These are phyloP conservation scores for Rachycentron canadum DNA, from an alignment of 2,797 vertebrate species.

Conservation along the genomic window DNA sequence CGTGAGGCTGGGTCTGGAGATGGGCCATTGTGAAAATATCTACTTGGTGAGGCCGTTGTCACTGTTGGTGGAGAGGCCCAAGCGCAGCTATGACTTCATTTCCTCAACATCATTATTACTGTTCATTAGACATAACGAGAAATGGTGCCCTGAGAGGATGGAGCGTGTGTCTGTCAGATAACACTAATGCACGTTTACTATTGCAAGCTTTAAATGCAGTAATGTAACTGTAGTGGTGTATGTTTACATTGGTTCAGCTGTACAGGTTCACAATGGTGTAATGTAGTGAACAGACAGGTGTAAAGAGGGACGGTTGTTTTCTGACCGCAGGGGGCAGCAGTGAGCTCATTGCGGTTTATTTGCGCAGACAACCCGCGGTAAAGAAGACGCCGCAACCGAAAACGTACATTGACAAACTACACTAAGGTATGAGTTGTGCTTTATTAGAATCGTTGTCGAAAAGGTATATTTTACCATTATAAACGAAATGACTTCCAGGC, in stretches of 20 bases:
- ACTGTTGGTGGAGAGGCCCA: neutral
- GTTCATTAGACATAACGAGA: neutral
- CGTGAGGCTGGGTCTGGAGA: neutral
- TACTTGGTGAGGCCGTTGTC: neutral
- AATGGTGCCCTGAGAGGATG: neutral
- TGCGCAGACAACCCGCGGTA: neutral
- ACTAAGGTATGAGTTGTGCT: neutral
- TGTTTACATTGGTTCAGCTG: neutral
- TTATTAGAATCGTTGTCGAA: neutral
- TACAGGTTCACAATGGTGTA: neutral
- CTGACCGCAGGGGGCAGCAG: constrained; percentile 31
- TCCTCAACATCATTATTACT: neutral
- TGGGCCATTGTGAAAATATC: neutral
- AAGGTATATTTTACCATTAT: neutral
- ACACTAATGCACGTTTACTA: neutral
- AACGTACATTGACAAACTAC: neutral
- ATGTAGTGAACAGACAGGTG: neutral
- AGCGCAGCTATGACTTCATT: neutral
- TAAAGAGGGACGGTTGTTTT: too few species aligned
- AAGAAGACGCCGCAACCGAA: neutral
- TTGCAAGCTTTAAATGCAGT: neutral
- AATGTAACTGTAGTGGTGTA: neutral
- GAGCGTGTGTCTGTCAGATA: neutral
- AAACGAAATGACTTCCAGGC: neutral
- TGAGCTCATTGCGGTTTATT: neutral